Evolutionary conservation across 2,113 vertebrate genomes (phyloP), one percentile per base, ranked within the genome.

Genomic region (Mustela nigripes): DNA sequence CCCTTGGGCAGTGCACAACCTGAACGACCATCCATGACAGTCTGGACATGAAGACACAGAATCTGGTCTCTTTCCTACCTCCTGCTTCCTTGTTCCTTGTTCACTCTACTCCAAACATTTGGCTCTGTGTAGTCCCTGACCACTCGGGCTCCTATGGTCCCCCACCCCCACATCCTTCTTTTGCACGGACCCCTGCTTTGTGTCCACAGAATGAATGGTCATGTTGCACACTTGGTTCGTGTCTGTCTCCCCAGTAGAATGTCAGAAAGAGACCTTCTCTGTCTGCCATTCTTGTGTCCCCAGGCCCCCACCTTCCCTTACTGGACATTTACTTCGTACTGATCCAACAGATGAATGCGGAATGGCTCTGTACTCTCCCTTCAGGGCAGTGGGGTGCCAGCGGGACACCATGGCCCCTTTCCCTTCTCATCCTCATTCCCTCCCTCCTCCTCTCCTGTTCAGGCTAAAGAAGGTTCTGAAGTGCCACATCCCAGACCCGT

Each of bases 381-480:
- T 53, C 48, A n/a, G 83, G 7, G 26, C 48, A 6, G 48, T 0
- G 4, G 7, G 36, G 50, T 11, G 50, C 45, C 1, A 24, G 36
- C 24, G 48, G 81, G 50, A 50, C 58, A 24, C 28, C 4, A 0
- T 0, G 10, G 11, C 50, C 22, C 69, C 80, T 5, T 73, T 79
- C 48, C 15, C 1, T 39, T 33, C 91, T 56, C 67, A 98, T 94
- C 71, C 69, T 39, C 63, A 50, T 79, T 26, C 18, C 86, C 21
- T 48, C 91, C 83, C 87, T 85, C 39, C 19, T 83, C 95, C 2
- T 93, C 12, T 74, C 88, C 96, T 56, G 11, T 94, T 16, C 95
- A 99, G 99, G 98, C 95, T 99, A 95, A 99, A 98, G 98, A 99
- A 98, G 36, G 31, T 97, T 53, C 93, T 99, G 94, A 98, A 97